Evolutionary conservation across 2,797 vertebrate species (phyloP).

Genomic region (Chelon labrosus): DNA sequence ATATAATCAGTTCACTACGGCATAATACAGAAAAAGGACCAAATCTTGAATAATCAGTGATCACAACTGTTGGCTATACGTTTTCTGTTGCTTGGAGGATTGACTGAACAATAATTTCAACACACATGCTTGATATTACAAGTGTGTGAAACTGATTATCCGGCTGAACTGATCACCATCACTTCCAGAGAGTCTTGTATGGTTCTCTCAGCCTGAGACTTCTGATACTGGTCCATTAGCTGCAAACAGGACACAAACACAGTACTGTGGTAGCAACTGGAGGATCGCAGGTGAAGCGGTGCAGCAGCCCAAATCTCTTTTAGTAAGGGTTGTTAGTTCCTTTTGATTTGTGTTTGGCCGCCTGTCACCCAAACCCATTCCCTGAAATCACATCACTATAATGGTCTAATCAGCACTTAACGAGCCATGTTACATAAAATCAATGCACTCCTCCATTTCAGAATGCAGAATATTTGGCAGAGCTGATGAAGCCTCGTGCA

Average conservation of each 20-base stretch:
- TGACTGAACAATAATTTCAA: neutral
- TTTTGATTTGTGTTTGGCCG: conserved; percentile 76
- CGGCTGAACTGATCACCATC: conserved; percentile 15
- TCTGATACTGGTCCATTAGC: conserved; percentile 37
- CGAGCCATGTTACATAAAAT: conserved; percentile 85
- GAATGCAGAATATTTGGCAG: conserved; percentile 80
- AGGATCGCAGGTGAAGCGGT: conserved; percentile 54
- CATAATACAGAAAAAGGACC: neutral
- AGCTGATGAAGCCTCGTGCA: conserved; percentile 70
- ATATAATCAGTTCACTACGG: neutral
- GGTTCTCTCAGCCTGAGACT: conserved; percentile 24
- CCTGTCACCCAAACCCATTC: conserved; percentile 80
- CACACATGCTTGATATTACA: conserved; percentile 13
- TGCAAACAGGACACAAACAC: conserved; percentile 31
- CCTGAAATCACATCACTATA: conserved; percentile 83
- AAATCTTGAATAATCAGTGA: neutral
- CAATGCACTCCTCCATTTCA: conserved; percentile 76
- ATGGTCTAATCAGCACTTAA: conserved; percentile 86
- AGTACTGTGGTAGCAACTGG: conserved; percentile 37
- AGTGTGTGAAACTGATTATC: conserved; percentile 3
- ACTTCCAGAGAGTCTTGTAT: conserved; percentile 28
- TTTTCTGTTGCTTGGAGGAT: conserved; percentile 4
- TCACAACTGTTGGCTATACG: neutral
- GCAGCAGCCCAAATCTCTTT: conserved; percentile 68
- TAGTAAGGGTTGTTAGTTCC: conserved; percentile 73